These are phyloP conservation scores for Grapholita molesta DNA, from an alignment of 1,140 invertebrate genomes.

Conservation along the genomic window DNA sequence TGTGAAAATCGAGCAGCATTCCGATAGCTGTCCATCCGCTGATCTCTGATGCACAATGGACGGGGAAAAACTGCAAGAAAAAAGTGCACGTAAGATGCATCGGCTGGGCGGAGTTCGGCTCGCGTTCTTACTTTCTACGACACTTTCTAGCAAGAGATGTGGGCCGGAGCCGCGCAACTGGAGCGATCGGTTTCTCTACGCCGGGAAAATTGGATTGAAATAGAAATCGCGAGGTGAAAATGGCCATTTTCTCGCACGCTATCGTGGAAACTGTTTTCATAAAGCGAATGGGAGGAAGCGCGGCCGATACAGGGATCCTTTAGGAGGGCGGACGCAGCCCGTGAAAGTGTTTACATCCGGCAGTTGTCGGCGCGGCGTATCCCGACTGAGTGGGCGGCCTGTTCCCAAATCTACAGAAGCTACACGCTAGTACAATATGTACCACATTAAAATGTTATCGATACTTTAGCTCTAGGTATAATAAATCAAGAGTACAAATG, in stretches of 20 bases:
- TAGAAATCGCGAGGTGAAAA: slow-evolving; percentile 75
- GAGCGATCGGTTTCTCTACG: slow-evolving; percentile 75
- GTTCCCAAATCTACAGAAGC: slow-evolving; percentile 1
- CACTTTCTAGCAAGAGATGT: slow-evolving; percentile 77
- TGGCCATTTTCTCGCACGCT: slow-evolving; percentile 69
- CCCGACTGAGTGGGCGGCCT: slow-evolving; percentile 19
- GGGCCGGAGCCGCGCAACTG: slow-evolving; percentile 69
- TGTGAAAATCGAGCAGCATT: slow-evolving; percentile 19
- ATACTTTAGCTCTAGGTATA: neutral
- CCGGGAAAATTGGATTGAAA: slow-evolving; percentile 75
- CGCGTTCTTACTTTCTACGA: slow-evolving; percentile 75
- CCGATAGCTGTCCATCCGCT: slow-evolving; percentile 16
- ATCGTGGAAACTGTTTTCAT: slow-evolving; percentile 49
- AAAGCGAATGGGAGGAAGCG: slow-evolving; percentile 9
- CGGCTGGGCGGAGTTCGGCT: slow-evolving; percentile 58
- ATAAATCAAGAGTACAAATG: neutral
- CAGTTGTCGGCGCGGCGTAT: slow-evolving; percentile 7
- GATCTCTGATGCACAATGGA: slow-evolving; percentile 33
- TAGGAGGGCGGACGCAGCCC: slow-evolving; percentile 37
- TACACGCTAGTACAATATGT: too few species aligned
- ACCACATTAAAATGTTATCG: neutral
- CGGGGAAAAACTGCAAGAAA: slow-evolving; percentile 44
- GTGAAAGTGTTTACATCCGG: slow-evolving; percentile 62
- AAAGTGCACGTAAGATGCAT: slow-evolving; percentile 68
- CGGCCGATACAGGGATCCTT: neutral